Conservation (phyloP, 1,140 invertebrate species). For the Bradynema listronoti region DNA sequence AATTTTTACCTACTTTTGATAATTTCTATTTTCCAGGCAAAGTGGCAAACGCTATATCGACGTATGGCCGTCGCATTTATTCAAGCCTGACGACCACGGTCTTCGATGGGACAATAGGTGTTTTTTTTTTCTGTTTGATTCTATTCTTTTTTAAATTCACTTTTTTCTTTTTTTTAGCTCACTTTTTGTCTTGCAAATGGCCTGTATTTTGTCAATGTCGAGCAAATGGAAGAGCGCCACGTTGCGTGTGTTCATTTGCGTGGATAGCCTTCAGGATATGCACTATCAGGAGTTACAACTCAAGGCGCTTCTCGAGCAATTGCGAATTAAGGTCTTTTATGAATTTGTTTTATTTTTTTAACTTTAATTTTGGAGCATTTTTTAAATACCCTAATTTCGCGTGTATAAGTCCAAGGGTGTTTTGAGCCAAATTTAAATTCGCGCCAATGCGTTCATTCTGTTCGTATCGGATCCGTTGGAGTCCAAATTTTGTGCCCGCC, state of each 20-base stretch:
- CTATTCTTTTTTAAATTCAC: slow-evolving; percentile 1
- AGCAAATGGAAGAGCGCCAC: slow-evolving; percentile 70
- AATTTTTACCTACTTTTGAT: slow-evolving; percentile 13
- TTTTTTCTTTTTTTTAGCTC: slow-evolving; percentile 64
- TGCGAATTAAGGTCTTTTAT: slow-evolving; percentile 65
- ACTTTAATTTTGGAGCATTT: no score
- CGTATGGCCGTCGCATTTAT: slow-evolving; percentile 88
- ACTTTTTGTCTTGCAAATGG: slow-evolving; percentile 89
- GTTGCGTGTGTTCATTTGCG: slow-evolving; percentile 75
- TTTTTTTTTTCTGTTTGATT: no score
- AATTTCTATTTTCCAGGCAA: slow-evolving; percentile 34
- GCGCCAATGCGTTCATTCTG: no score
- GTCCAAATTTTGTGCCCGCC: no score
- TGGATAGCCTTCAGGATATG: slow-evolving; percentile 58
- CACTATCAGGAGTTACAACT: slow-evolving; percentile 61
- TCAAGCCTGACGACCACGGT: slow-evolving; percentile 70
- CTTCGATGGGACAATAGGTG: slow-evolving; percentile 52
- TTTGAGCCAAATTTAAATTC: no score
- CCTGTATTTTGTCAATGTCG: slow-evolving; percentile 86
- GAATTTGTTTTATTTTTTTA: no score
- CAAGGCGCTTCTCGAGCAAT: slow-evolving; percentile 61
- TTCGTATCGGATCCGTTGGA: no score
- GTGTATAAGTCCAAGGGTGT: no score
- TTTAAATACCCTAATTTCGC: no score
- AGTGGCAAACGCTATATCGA: slow-evolving; percentile 73